Evolutionary conservation across 1,140 invertebrate genomes (phyloP), one percentile per base, ranked within the genome.

Genomic region (Brachionus sp.): DNA sequence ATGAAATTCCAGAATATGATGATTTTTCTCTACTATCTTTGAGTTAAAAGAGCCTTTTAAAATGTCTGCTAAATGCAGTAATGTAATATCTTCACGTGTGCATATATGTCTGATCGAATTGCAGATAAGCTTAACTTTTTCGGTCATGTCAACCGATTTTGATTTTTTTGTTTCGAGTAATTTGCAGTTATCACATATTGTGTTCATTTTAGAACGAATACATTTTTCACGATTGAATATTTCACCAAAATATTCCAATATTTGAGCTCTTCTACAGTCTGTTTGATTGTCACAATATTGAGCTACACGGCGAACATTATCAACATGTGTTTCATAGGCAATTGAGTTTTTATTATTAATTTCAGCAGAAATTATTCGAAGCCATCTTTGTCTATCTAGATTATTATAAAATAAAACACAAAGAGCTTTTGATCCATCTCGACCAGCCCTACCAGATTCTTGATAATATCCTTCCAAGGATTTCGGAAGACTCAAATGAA

Each of bases 401-500:
- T 95, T 96, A 84, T 91, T 92, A 88, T 97, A 98, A 89, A 93
- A 97, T 0, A 98, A 89, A 83, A 96, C 91, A 86, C 96, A 98
- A 84, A 92, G 89, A 10, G 86, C 92, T 10, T 91, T 88, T 84
- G 94, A 92, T 0, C 94, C 94, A 90, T 98, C 96, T 82, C 97
- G 90, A 1, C 97, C 97, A 25, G 96, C 95, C 64, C 97, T 90
- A 12, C 97, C 97, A 66, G 95, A 93, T 90, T 99, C 97, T 89
- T 99, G 97, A 90, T 99, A 99, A 87, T 97, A 98, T 1, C 95
- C 95, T 90, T 99, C 97, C 85, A 99, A 93, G 16, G 94, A 97
- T 90, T 97, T 98, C 25, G 96, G 96, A 83, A 98, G 85, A 1
- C 94, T 93, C 86, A 94, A 93, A 89, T 98, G 97, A 75, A 98